Evolutionary conservation across 2,113 vertebrate species (phyloP).

Genomic region (Spheniscus mendiculus): DNA sequence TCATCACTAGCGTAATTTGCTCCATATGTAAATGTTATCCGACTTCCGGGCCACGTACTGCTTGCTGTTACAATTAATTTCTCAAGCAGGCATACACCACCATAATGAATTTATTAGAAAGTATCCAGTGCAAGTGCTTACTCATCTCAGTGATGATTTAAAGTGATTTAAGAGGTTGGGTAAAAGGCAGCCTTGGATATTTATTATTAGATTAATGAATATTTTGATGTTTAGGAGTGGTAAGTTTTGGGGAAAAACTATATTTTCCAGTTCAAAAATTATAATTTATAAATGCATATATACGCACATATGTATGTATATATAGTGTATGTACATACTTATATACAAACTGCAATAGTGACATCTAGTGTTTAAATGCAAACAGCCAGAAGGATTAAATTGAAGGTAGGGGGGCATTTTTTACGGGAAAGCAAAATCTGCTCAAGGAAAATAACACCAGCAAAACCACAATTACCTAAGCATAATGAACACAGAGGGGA

Average conservation of each 20-base stretch:
- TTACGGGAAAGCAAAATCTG: not conserved
- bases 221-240: not conserved
- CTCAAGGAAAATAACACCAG: not conserved
- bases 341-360: constrained; percentile 55
- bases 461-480: not conserved
- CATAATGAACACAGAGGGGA: not conserved
- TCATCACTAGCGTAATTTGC: not conserved
- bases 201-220: not conserved
- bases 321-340: not conserved
- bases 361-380: constrained; percentile 67
- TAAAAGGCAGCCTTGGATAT: not conserved
- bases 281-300: not conserved
- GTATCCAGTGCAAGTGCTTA: not conserved
- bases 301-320: not conserved
- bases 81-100: not conserved
- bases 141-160: not conserved
- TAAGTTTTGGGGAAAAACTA: not conserved
- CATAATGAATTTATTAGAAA: not conserved
- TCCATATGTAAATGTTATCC: not conserved
- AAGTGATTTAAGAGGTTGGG: not conserved
- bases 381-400: not conserved
- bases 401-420: not conserved
- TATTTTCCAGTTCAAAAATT: not conserved
- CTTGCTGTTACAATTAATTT: not conserved
- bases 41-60: not conserved